Evolutionary conservation across 2,797 vertebrate genomes (phyloP).

Genomic region (Siniperca undulata): DNA sequence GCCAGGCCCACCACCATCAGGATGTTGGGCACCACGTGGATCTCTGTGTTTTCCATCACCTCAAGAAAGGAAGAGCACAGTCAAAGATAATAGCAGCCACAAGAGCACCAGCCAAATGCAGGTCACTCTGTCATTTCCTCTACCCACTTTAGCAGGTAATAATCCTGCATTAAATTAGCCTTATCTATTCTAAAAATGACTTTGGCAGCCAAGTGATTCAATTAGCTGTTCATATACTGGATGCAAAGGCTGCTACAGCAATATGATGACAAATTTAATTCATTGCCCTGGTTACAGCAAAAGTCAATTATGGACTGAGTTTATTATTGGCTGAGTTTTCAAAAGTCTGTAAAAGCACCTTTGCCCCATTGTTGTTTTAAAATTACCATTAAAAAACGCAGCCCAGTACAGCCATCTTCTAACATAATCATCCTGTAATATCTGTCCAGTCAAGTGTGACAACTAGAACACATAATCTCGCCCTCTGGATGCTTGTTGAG

Average conservation of each 20-base stretch:
- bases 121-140: slow-evolving; percentile 57
- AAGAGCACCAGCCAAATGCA: slow-evolving; percentile 26
- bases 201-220: slow-evolving; percentile 52
- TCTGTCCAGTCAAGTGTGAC: neutral
- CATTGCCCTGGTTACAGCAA: slow-evolving; percentile 27
- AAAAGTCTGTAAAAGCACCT: slow-evolving; percentile 25
- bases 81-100: slow-evolving; percentile 29
- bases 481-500: neutral
- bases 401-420: neutral
- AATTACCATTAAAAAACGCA: slow-evolving; percentile 31
- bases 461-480: slow-evolving; percentile 7
- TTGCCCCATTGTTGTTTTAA: slow-evolving; percentile 47
- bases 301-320: slow-evolving; percentile 50
- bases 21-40: slow-evolving; percentile 97
- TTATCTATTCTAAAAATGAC: slow-evolving; percentile 58
- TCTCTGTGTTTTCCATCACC: slow-evolving; percentile 97
- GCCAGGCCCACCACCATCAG: slow-evolving; percentile 93
- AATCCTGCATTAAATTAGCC: slow-evolving; percentile 56
- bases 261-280: slow-evolving; percentile 52
- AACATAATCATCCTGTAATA: slow-evolving; percentile 12
- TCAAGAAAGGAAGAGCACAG: slow-evolving; percentile 55
- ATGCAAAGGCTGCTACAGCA: slow-evolving; percentile 27
- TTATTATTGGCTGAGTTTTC: slow-evolving; percentile 42
- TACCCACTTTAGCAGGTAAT: slow-evolving; percentile 50
- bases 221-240: slow-evolving; percentile 48